These are phyloP conservation scores for Rhopalosiphum maidis DNA, from an alignment of 1,140 invertebrate genomes.

Conservation along the genomic window DNA sequence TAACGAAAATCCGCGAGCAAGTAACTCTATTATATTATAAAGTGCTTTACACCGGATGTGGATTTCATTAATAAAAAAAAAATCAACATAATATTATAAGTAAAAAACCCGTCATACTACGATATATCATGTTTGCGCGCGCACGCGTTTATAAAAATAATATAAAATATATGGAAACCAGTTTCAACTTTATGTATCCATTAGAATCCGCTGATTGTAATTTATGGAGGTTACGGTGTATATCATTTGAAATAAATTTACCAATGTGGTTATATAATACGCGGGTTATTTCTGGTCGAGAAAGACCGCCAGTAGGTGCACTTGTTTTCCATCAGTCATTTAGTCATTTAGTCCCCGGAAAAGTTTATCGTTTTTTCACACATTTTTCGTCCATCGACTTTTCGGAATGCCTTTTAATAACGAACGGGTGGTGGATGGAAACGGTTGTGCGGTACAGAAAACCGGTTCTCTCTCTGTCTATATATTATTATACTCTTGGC, in stretches of 20 bases:
- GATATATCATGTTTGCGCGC: neutral
- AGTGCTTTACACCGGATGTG: conserved; percentile 49
- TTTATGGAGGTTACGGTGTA: conserved; percentile 15
- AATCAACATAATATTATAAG: conserved; percentile 16
- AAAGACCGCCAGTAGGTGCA: neutral
- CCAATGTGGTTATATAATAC: neutral
- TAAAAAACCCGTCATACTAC: conserved; percentile 40
- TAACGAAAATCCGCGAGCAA: neutral
- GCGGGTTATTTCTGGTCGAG: neutral
- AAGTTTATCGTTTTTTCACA: neutral
- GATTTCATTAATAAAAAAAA: conserved; percentile 51
- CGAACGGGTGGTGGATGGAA: conserved; percentile 9
- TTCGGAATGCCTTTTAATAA: conserved; percentile 44
- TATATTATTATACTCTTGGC: conserved; percentile 16
- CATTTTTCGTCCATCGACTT: conserved; percentile 12
- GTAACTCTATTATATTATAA: conserved; percentile 24
- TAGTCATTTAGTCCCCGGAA: no score
- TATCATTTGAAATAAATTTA: conserved; percentile 19
- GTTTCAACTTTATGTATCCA: conserved; percentile 12
- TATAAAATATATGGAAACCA: conserved; percentile 31
- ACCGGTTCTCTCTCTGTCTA: conserved; percentile 16
- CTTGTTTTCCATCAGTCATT: neutral
- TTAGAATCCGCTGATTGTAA: conserved; percentile 35
- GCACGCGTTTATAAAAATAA: neutral
- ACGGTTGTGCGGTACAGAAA: neutral